Percentiles rank a stretch among this genome's conserved stretches.
Evolutionary conservation across 1,140 invertebrate species (phyloP).

Genomic region (Panagrolaimus sp.): DNA sequence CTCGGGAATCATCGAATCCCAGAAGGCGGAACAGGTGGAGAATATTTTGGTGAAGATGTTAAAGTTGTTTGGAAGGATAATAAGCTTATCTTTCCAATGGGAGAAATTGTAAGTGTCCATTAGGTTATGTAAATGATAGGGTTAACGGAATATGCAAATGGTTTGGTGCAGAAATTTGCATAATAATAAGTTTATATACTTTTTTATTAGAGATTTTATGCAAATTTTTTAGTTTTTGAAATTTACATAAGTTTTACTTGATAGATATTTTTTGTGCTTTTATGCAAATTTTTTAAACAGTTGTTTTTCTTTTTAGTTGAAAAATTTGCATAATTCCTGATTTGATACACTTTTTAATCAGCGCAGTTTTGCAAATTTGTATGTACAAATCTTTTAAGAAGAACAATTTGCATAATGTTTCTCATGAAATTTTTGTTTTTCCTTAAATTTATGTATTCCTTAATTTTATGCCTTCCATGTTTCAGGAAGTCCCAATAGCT

Average conservation of each 20-base stretch:
- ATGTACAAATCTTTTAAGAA: no score
- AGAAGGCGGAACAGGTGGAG: constrained; percentile 23
- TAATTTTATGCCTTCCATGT: background rate
- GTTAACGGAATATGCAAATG: background rate
- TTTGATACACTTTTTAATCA: no score
- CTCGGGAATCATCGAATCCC: constrained; percentile 6
- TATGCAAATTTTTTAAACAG: background rate
- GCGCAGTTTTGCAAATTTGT: no score
- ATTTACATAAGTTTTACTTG: constrained; percentile 20
- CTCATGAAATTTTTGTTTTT: no score
- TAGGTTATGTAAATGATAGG: background rate
- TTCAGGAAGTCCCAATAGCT: constrained; percentile 4
- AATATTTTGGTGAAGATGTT: constrained; percentile 24
- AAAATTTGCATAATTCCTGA: no score
- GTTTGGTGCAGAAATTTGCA: background rate
- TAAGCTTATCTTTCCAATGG: constrained; percentile 23
- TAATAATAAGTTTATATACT: background rate
- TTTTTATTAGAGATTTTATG: background rate
- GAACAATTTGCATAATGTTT: no score
- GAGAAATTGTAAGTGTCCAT: constrained; percentile 22
- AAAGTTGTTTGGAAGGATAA: constrained; percentile 23
- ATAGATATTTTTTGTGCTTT: constrained; percentile 21
- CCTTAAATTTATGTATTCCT: no score
- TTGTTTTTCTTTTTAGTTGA: background rate
- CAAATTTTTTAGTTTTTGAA: background rate